Conservation (phyloP, 2,888 invertebrate genomes). For the Andrena flavipes region DNA sequence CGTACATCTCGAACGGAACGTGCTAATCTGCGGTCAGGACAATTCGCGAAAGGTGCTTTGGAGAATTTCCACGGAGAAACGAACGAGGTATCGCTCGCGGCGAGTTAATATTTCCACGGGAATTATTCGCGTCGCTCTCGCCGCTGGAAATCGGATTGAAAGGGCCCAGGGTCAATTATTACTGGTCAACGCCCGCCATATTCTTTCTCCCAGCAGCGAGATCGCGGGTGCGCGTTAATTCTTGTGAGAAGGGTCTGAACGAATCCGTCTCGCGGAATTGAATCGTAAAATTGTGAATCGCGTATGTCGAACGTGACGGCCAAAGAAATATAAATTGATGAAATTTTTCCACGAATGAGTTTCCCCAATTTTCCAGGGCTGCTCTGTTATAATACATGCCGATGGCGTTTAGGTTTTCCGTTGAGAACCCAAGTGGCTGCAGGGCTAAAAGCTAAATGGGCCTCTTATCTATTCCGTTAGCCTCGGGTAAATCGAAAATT, state of each 20-base stretch:
- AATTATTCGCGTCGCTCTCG: background rate
- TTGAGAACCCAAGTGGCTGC: no score
- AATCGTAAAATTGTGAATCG: background rate
- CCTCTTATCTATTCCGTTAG: no score
- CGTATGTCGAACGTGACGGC: background rate
- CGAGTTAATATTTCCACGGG: background rate
- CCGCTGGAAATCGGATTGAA: constrained; percentile 1
- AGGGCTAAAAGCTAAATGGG: no score
- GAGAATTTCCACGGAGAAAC: background rate
- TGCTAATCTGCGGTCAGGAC: background rate
- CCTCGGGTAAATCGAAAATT: no score
- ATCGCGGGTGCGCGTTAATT: background rate
- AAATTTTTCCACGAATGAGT: no score
- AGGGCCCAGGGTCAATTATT: constrained; percentile 4
- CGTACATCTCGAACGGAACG: background rate
- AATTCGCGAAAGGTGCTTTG: background rate
- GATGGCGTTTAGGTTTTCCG: no score
- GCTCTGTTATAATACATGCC: no score
- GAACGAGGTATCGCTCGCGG: background rate
- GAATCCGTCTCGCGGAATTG: background rate
- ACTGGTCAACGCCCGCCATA: background rate
- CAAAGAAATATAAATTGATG: background rate
- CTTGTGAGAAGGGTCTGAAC: background rate
- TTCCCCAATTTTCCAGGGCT: no score
- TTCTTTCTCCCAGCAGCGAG: background rate